Conservation (phyloP, 1,140 invertebrate genomes). For the Calycopis cecrops region DNA sequence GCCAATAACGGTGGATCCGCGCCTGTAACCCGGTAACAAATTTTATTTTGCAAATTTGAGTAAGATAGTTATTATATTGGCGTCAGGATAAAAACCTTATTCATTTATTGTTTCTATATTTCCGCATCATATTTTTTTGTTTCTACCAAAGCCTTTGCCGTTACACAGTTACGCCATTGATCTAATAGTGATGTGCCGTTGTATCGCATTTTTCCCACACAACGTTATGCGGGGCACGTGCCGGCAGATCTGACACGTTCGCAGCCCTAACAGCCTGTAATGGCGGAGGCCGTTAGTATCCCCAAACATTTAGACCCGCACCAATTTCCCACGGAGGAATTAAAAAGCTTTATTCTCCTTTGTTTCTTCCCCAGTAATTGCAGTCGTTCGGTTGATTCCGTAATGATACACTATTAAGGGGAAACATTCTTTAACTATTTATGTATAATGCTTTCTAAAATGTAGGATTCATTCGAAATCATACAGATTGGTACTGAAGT, state of each 20-base stretch:
- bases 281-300: conserved; percentile 49
- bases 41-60: too few relatives aligned
- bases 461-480: too few relatives aligned
- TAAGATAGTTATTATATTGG: too few relatives aligned
- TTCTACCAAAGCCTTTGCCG: too few relatives aligned
- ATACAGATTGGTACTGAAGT: too few relatives aligned
- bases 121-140: too few relatives aligned
- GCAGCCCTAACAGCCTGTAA: conserved; percentile 59
- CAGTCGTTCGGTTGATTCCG: neutral
- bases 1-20: too few relatives aligned
- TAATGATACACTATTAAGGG: conserved; percentile 9
- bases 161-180: too few relatives aligned
- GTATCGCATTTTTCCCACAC: conserved; percentile 12
- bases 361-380: conserved; percentile 28
- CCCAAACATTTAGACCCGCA: conserved; percentile 36
- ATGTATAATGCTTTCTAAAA: too few relatives aligned
- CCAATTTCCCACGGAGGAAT: conserved; percentile 46
- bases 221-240: conserved; percentile 42
- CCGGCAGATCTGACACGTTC: conserved; percentile 46
- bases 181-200: neutral
- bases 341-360: conserved; percentile 51
- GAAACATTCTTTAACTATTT: neutral
- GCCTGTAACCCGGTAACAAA: too few relatives aligned
- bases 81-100: too few relatives aligned
- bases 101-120: too few relatives aligned